Percentiles rank a stretch among this genome's conserved stretches.
Evolutionary conservation across 2,113 vertebrate genomes (phyloP).

Genomic region (Chionomys nivalis): DNA sequence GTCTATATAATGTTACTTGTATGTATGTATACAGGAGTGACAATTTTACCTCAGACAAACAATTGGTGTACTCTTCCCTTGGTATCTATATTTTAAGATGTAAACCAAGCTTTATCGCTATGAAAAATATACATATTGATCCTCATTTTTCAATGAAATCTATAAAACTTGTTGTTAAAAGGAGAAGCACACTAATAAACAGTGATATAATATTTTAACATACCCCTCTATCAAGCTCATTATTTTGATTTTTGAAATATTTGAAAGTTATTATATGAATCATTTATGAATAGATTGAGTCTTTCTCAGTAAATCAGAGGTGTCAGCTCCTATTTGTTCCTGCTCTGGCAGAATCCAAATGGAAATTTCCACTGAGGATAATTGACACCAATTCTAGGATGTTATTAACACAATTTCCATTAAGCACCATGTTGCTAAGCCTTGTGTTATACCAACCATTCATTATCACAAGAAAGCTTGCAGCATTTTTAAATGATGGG

Average conservation of each 20-base stretch:
- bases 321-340: not conserved
- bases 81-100: not conserved
- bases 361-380: slow-evolving; percentile 66
- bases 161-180: not conserved
- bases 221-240: not conserved
- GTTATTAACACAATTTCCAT: slow-evolving; percentile 59
- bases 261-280: not conserved
- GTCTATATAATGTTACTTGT: not conserved
- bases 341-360: slow-evolving; percentile 66
- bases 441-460: slow-evolving; percentile 63
- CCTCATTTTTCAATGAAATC: not conserved
- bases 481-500: slow-evolving; percentile 18
- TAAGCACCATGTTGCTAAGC: slow-evolving; percentile 52
- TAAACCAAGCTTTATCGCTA: not conserved
- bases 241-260: not conserved
- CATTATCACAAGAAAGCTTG: slow-evolving; percentile 53
- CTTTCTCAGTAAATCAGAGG: not conserved
- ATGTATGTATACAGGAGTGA: not conserved
- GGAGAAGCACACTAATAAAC: not conserved
- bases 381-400: slow-evolving; percentile 75
- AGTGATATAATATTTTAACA: not conserved
- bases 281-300: not conserved
- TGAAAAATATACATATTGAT: not conserved
- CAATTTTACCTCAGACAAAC: not conserved
- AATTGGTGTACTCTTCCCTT: not conserved